phyloP scores from a whole-genome alignment of 2,797 vertebrate species.

The Crocodylus rhombifer region DNA sequence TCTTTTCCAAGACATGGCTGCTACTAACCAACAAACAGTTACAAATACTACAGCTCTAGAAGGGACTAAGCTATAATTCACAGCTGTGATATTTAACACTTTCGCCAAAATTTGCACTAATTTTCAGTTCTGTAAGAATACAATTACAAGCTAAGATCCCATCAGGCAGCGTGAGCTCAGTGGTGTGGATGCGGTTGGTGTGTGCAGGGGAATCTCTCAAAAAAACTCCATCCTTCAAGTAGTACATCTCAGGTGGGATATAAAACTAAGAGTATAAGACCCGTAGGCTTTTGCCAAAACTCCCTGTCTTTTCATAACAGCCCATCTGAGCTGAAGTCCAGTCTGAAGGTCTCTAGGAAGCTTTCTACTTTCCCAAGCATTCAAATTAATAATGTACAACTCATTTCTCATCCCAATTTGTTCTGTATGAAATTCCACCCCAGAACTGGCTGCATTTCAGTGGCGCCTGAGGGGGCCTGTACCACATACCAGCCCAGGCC shows the following conservation, averaged over 20 bases:
- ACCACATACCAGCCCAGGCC: background rate
- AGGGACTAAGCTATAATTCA: background rate
- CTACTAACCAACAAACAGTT: background rate
- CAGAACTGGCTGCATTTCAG: background rate
- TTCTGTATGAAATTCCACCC: background rate
- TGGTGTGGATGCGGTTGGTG: no score
- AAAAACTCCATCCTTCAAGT: fast-evolving
- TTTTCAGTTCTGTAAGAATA: background rate
- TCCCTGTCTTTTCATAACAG: background rate
- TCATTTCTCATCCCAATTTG: background rate
- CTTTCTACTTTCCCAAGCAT: fast-evolving
- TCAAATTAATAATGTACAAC: background rate
- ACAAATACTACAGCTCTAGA: fast-evolving
- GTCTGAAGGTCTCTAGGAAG: background rate
- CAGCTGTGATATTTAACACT: background rate
- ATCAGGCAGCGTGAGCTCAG: fast-evolving
- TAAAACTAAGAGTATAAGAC: background rate
- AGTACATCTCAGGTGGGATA: background rate
- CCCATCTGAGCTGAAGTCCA: background rate
- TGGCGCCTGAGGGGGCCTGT: background rate
- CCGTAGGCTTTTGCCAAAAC: background rate
- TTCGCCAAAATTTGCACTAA: background rate
- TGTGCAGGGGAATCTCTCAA: no score
- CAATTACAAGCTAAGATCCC: background rate
- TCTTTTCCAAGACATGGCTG: background rate